Evolutionary conservation across 2,888 invertebrate genomes (phyloP), one percentile per base, ranked within the genome.

Genomic region (Fabriciana adippe): DNA sequence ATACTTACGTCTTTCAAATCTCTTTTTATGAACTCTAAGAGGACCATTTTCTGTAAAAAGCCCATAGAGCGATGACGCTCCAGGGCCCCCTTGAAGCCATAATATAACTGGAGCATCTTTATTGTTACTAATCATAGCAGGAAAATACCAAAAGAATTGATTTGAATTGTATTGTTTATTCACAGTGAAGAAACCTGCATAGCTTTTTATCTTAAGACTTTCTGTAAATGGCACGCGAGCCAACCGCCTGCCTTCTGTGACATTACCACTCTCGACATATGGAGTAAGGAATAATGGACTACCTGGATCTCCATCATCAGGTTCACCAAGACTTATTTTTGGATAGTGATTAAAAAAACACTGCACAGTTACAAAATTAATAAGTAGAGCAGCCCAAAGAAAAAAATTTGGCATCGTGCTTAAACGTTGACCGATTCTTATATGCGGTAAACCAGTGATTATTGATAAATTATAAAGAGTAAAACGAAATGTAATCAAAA

Each of bases 101-200:
- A 97, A 86, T 0, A 97, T 86, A 1, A 97, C 95, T 0, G 96
- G 97, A 0, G 95, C 95, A 54, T 91, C 86, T 67, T 90, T 88
- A 3, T 85, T 87, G 50, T 88, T 82, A 0, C 90, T 86, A 3
- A 84, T 74, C 93, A 94, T 93, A 0, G 97, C 95, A 0, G 97
- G 97, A 82, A 98, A 97, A 81, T 96, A 98, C 98, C 98, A 98
- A 86, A 98, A 97, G 89, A 97, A 98, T 87, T 97, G 93, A 80
- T 98, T 97, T 0, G 97, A 97, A 75, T 96, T 94, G 78, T 93
- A 95, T 0, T 92, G 85, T 76, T 95, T 94, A 82, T 98, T 95
- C 0, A 98, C 97, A 0, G 97, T 98, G 65, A 98, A 92, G 81
- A 95, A 98, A 13, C 97, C 96, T n/a, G 96, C 93, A 79, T 95